These are phyloP conservation scores for Clupea harengus DNA, from an alignment of 2,113 vertebrate species.

Conservation along the genomic window DNA sequence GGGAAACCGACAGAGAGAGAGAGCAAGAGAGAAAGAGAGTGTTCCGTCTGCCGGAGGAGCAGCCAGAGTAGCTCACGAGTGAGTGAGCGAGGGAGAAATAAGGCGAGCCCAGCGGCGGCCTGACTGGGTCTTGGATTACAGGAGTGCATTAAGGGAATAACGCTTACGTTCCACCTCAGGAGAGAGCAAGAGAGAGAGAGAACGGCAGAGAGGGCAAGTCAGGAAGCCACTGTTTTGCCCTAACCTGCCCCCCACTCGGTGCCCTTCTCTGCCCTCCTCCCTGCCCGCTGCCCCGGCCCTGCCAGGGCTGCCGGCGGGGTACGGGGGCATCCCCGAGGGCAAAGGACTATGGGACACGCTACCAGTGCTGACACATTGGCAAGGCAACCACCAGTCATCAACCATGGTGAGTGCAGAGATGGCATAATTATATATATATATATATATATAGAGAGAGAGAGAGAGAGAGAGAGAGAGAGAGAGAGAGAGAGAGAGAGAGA, in stretches of 20 bases:
- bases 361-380: slow-evolving; percentile 58
- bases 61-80: background rate
- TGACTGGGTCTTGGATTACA: slow-evolving; percentile 48
- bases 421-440: too few relatives aligned
- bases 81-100: background rate
- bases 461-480: too few relatives aligned
- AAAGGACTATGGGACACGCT: slow-evolving; percentile 64
- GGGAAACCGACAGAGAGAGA: background rate
- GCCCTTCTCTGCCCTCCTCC: slow-evolving; percentile 27
- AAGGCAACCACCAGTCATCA: slow-evolving; percentile 55
- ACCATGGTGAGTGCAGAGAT: slow-evolving; percentile 56
- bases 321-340: slow-evolving; percentile 48
- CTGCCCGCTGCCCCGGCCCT: slow-evolving; percentile 13
- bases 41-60: slow-evolving; percentile 36
- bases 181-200: slow-evolving; percentile 57
- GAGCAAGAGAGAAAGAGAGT: slow-evolving; percentile 47
- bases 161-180: slow-evolving; percentile 20
- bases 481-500: too few relatives aligned
- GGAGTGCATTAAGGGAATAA: slow-evolving; percentile 16
- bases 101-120: background rate
- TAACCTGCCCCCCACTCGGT: background rate
- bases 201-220: background rate
- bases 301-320: slow-evolving; percentile 50
- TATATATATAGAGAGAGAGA: too few relatives aligned
- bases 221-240: background rate